Conservation (phyloP, 1,140 invertebrate genomes). For the Callitettix versicolor region DNA sequence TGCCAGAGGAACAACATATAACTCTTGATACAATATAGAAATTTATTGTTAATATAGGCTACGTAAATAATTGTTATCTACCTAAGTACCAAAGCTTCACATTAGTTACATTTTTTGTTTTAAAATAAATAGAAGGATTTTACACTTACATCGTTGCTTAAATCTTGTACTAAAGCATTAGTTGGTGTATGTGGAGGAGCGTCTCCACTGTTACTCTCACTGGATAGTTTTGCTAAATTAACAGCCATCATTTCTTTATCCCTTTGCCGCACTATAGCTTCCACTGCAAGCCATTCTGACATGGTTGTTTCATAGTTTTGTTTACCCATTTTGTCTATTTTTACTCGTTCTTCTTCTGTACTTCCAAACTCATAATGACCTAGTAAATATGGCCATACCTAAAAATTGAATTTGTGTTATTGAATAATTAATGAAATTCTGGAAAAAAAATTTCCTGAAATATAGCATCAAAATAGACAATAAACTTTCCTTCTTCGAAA, state of each 20-base stretch:
- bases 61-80: too few relatives aligned
- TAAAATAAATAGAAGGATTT: too few relatives aligned
- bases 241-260: constrained; percentile 60
- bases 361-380: constrained; percentile 77
- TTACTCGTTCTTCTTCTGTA: constrained; percentile 51
- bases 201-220: constrained; percentile 37
- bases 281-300: constrained; percentile 89
- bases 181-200: constrained; percentile 24
- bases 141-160: constrained; percentile 45
- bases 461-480: too few relatives aligned
- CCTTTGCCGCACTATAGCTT: constrained; percentile 77
- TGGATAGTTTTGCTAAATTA: constrained; percentile 45
- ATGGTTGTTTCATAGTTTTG: constrained; percentile 78
- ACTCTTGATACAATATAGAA: too few relatives aligned
- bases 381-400: constrained; percentile 84
- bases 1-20: too few relatives aligned
- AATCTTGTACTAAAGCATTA: constrained; percentile 30
- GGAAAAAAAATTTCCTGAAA: constrained; percentile 12
- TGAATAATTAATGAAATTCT: background rate
- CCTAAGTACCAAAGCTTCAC: too few relatives aligned
- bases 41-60: too few relatives aligned
- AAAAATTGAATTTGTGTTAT: constrained; percentile 15
- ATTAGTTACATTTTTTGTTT: too few relatives aligned
- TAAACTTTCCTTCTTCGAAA: too few relatives aligned
- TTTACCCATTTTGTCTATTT: constrained; percentile 53